A percentile compares a stretch with the other conserved stretches of the same genome.
phyloP scores from a whole-genome alignment of 2,888 invertebrate genomes.

The Melolontha melolontha region DNA sequence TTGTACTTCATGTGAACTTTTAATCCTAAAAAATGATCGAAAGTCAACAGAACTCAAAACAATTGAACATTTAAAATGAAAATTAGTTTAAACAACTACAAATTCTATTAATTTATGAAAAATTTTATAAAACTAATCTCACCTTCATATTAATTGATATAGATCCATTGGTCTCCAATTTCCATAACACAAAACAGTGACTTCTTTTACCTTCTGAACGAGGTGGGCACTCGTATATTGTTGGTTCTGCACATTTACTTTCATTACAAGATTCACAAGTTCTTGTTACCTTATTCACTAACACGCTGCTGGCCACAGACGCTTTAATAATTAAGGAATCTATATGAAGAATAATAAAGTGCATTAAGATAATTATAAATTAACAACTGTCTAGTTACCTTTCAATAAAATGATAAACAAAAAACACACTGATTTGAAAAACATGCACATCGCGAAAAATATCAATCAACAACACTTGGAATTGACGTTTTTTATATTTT shows the following conservation, averaged over 20 bases:
- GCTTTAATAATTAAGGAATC: slow-evolving; percentile 11
- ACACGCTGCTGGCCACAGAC: slow-evolving; percentile 48
- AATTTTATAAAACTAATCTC: slow-evolving; percentile 39
- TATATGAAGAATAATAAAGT: slow-evolving; percentile 39
- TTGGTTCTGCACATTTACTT: slow-evolving; percentile 67
- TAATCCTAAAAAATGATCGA: too few species aligned
- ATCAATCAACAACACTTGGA: not conserved
- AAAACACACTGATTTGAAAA: slow-evolving; percentile 34
- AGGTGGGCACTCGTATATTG: slow-evolving; percentile 50
- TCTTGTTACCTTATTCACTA: slow-evolving; percentile 63
- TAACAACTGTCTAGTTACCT: slow-evolving; percentile 33
- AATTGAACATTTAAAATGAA: too few species aligned
- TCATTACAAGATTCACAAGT: slow-evolving; percentile 79
- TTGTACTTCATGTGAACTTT: too few species aligned
- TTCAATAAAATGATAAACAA: slow-evolving; percentile 44
- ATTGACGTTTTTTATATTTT: slow-evolving; percentile 41
- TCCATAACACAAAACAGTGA: slow-evolving; percentile 89
- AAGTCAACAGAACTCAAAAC: too few species aligned
- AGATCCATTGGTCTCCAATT: slow-evolving; percentile 75
- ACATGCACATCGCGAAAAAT: slow-evolving; percentile 24
- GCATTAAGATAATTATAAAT: slow-evolving; percentile 5
- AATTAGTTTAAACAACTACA: too few species aligned
- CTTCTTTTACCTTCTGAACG: slow-evolving; percentile 71
- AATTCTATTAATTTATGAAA: too few species aligned
- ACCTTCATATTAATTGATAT: slow-evolving; percentile 61